phyloP scores from a whole-genome alignment of 2,888 invertebrate species.

The Dryobotodes eremita region DNA sequence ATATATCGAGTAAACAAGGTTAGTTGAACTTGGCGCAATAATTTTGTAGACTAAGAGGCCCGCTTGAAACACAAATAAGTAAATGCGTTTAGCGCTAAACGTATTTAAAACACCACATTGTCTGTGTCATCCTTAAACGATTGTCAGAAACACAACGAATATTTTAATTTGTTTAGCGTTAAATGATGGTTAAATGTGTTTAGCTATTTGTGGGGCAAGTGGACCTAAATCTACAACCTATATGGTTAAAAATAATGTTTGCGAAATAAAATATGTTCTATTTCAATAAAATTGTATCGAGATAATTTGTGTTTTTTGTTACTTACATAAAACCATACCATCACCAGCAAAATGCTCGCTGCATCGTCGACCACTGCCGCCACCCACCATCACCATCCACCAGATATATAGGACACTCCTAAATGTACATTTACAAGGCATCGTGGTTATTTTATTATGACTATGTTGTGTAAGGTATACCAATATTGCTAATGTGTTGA shows the following conservation, averaged over 20 bases:
- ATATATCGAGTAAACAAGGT: conserved; percentile 27
- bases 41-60: conserved; percentile 19
- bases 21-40: conserved; percentile 33
- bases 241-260: conserved; percentile 28
- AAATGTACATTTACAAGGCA: neutral
- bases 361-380: no score
- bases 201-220: neutral
- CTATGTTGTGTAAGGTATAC: no score
- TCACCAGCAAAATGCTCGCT: neutral
- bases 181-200: neutral
- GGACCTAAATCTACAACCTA: conserved; percentile 7
- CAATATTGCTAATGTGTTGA: no score
- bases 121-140: neutral
- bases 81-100: neutral
- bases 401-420: no score
- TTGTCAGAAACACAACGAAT: neutral
- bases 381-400: no score
- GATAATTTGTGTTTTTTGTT: conserved; percentile 12
- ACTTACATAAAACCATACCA: no score
- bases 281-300: conserved; percentile 61
- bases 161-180: neutral
- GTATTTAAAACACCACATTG: neutral
- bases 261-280: conserved; percentile 51
- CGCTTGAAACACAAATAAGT: neutral
- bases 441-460: no score